Base-by-base conservation (phyloP, 2,888 invertebrate genomes). In the Epinotia bilunana region DNA sequence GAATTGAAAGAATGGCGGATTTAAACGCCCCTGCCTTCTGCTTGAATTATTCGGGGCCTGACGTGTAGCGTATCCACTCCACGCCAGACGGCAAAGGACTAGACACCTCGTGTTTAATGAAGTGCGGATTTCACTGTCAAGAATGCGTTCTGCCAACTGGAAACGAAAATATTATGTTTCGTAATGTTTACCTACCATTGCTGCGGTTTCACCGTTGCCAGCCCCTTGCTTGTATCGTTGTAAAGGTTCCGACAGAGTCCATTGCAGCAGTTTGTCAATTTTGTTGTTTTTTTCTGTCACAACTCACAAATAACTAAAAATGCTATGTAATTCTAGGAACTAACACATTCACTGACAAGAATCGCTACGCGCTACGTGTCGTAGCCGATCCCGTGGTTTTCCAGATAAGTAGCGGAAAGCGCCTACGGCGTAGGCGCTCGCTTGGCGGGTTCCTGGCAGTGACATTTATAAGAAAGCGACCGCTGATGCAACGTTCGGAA, bases 21-120 rank as follows among this genome's bases (percentile, higher is more conserved):
- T 80, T 80, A 79, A 82, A 81, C 78, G 75, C 74, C 77, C 70
- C 76, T 74, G 61, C 72, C 73, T 78, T 73, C 72, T 68, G 74
- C 72, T 78, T 82, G 80, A 81, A 82, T 81, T 81, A 83, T 85
- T 82, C 72, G 46, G 57, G 16, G 55, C 53, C 58, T 62, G 65
- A 68, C 65, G 71, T 64, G 65, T 69, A 69, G 53, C 70, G 57
- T n/a, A 63, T 68, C 58, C 62, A 62, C 65, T 67, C 65, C 53
- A 57, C 68, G 72, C 68, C 69, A 78, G 77, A 74, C 72, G 72
- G 71, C 71, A 75, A 75, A 75, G 74, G 61, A 39, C 60, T 43
- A 68, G 67, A 62, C 62, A 57, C 64, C 58, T 64, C 55, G 53
- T 46, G 46, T 60, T 28, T 72, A 75, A 67, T 72, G 75, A 75